Percentiles rank a stretch among this genome's conserved stretches.
Evolutionary conservation across 1,140 invertebrate genomes (phyloP).

Genomic region (Bombyx mori): ASM3026992v2 NC_085133.1:726501-727000

Average conservation of each 20-base stretch:
- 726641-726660: too few relatives aligned
- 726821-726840: too few relatives aligned
- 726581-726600: neutral
- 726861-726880: too few relatives aligned
- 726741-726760: slow-evolving; percentile 10
- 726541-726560: neutral
- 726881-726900: too few relatives aligned
- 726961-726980: slow-evolving; percentile 16
- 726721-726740: neutral
- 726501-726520: neutral
- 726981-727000: slow-evolving; percentile 32
- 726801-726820: slow-evolving; percentile 5
- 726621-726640: neutral
- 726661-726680: too few relatives aligned
- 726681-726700: too few relatives aligned
- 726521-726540: slow-evolving; percentile 2
- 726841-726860: too few relatives aligned
- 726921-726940: too few relatives aligned
- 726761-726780: slow-evolving; percentile 6
- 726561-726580: neutral
- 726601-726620: neutral
- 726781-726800: slow-evolving; percentile 2
- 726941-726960: slow-evolving; percentile 4
- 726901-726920: too few relatives aligned
- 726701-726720: too few relatives aligned